These are phyloP conservation scores for Eulemur rufifrons DNA, from an alignment of 2,113 vertebrate species.

Conservation along the genomic window DNA sequence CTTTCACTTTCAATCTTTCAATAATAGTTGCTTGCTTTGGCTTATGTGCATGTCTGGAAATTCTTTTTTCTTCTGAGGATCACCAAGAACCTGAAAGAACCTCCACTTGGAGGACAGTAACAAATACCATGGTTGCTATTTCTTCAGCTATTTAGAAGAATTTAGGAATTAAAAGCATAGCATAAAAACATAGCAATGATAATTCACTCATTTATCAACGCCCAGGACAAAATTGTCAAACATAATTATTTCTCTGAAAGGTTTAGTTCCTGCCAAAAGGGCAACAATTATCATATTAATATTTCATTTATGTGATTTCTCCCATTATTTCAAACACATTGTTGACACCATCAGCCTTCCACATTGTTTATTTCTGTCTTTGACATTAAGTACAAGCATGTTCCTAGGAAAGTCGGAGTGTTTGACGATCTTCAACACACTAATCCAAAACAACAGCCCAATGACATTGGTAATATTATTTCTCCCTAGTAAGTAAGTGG, in stretches of 20 bases:
- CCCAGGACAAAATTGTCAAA: neutral
- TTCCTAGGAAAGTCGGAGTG: neutral
- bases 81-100: no score
- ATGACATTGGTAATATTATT: neutral
- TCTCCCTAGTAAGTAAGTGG: neutral
- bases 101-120: no score
- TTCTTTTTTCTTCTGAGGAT: no score
- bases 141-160: neutral
- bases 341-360: neutral
- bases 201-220: neutral
- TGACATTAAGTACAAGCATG: neutral
- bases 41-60: no score
- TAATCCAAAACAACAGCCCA: neutral
- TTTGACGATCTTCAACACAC: neutral
- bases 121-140: neutral
- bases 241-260: neutral
- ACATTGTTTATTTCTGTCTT: neutral
- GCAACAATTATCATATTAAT: neutral
- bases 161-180: neutral
- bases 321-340: neutral
- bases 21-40: no score
- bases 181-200: neutral
- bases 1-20: no score
- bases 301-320: neutral
- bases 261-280: neutral